These are phyloP conservation scores for Anneissia japonica DNA, from an alignment of 35 echinoderm and acorn worm species.

Conservation along the genomic window DNA sequence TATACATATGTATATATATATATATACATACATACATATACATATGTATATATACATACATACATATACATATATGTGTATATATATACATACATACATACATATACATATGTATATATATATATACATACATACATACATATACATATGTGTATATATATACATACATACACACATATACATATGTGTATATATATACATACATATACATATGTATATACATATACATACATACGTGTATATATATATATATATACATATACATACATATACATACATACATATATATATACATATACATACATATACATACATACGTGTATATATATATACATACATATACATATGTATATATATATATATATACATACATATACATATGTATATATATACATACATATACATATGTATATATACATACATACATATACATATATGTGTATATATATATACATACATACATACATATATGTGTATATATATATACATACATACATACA, in stretches of 20 bases:
- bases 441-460: neutral
- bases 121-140: neutral
- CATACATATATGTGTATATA: neutral
- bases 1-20: neutral
- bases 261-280: neutral
- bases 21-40: neutral
- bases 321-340: neutral
- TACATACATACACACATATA: neutral
- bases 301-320: neutral
- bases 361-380: slow-evolving; percentile 2
- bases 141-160: neutral
- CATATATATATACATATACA: neutral
- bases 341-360: neutral
- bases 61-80: neutral
- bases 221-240: neutral
- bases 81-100: neutral
- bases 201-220: neutral
- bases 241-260: slow-evolving; percentile 1
- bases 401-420: neutral
- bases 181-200: neutral
- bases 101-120: neutral
- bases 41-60: neutral
- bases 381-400: neutral
- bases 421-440: neutral
- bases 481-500: neutral